Evolutionary conservation across 2,888 invertebrate genomes (phyloP), one percentile per base, ranked within the genome.

Genomic region (Pogonocherus hispidulus): DNA sequence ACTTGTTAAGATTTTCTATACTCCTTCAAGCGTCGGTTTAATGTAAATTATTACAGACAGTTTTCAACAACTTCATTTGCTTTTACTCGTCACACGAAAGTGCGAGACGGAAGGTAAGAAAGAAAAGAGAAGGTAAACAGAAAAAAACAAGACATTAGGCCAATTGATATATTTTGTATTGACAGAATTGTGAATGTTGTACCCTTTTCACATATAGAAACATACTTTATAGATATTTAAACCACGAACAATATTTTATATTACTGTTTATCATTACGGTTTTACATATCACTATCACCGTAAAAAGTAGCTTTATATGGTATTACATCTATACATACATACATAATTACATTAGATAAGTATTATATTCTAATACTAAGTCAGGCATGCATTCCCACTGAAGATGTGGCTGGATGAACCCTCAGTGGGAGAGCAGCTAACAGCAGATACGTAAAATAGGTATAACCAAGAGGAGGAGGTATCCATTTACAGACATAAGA

Each of bases 381-480:
- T 76, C 82, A 82, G 84, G 75, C 83, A 81, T 83, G 83, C 85
- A 80, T 77, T 86, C 89, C 87, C 89, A 90, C 91, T 90, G 89
- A 89, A 87, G 89, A 90, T 90, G 90, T 91, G 91, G 91, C 91
- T 91, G 91, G 91, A 91, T 87, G 88, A 89, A 90, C 89, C 88
- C 75, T 89, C 90, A 90, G 91, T 90, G 89, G 87, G 87, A 88
- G 86, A 87, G 86, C 88, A 89, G 89, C 85, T 82, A 84, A 82
- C 74, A 52, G 49, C 55, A 67, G 70, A 70, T 51, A 46, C 52
- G 63, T 41, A 57, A 54, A 35, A 66, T 63, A 67, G 66, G 8
- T 3, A 2, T 14, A 41, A 41, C 18, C 16, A 27, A 27, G 3
- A 52, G 5, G 9, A 52, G 3, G 9, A 51, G 23, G 49, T 51